Percentiles rank a stretch among this genome's conserved stretches.
Evolutionary conservation across 2,888 invertebrate species (phyloP).

Genomic region (Folsomia candida): DNA sequence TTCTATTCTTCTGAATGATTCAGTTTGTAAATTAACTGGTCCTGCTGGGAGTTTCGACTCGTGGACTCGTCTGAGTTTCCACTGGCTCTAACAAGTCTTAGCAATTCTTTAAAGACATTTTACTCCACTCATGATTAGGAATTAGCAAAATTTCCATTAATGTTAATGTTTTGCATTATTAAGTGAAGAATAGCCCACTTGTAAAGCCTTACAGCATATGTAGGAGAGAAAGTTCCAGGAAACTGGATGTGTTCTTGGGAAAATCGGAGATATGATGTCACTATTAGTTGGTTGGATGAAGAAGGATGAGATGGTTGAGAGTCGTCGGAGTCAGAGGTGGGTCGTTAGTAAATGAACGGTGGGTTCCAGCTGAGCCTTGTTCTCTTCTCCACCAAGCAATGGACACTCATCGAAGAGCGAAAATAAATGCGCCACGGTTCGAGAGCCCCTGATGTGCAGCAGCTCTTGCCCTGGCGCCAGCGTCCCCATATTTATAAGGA

Average conservation of each 20-base stretch:
- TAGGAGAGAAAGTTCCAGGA: too few relatives aligned
- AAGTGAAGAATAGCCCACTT: too few relatives aligned
- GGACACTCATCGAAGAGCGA: constrained; percentile 44
- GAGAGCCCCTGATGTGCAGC: constrained; percentile 49
- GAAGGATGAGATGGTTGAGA: constrained; percentile 25
- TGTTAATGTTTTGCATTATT: too few relatives aligned
- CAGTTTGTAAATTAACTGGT: neutral
- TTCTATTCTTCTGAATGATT: neutral
- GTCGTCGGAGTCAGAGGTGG: constrained; percentile 32
- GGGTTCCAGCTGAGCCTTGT: constrained; percentile 46
- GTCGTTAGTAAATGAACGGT: constrained; percentile 20
- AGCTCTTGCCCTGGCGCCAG: constrained; percentile 51
- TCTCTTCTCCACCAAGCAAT: constrained; percentile 28
- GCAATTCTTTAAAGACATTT: too few relatives aligned
- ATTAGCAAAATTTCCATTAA: too few relatives aligned
- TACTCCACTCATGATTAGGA: too few relatives aligned
- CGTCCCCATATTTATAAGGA: constrained; percentile 38
- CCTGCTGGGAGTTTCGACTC: neutral
- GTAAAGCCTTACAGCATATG: too few relatives aligned
- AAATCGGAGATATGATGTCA: neutral
- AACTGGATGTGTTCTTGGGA: neutral
- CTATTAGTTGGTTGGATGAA: neutral
- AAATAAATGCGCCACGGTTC: constrained; percentile 22
- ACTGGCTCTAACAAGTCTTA: too few relatives aligned
- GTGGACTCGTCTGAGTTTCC: too few relatives aligned